Conservation (phyloP, 2,113 vertebrate genomes). For the Acanthochromis polyacanthus region DNA sequence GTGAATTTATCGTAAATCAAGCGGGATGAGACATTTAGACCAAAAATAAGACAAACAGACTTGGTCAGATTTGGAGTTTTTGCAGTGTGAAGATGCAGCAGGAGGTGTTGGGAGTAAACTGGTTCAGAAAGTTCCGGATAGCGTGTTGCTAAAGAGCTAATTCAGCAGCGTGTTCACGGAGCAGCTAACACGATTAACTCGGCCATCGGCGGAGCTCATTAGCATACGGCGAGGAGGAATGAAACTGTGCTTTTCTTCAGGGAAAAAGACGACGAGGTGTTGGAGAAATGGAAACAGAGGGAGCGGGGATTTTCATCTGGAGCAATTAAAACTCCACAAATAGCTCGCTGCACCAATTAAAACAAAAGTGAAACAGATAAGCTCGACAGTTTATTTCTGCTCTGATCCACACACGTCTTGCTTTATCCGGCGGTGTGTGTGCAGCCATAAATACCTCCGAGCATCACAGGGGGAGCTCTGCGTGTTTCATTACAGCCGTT, state of each 20-base stretch:
- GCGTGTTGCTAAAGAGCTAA: too few relatives aligned
- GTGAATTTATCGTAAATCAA: too few relatives aligned
- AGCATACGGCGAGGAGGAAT: background rate
- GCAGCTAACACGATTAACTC: background rate
- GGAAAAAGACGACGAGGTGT: too few relatives aligned
- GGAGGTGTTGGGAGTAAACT: too few relatives aligned
- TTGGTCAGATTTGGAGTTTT: too few relatives aligned
- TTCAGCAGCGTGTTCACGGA: background rate
- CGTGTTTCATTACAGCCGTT: background rate
- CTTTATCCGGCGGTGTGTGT: background rate
- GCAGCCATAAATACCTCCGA: slow-evolving; percentile 18
- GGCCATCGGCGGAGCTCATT: background rate
- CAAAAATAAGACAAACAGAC: too few relatives aligned
- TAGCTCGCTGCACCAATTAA: slow-evolving; percentile 48
- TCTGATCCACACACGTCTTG: slow-evolving; percentile 12
- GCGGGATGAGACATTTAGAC: too few relatives aligned
- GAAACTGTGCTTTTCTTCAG: too few relatives aligned
- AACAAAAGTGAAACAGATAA: slow-evolving; percentile 18
- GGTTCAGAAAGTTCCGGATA: too few relatives aligned
- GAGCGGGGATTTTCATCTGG: slow-evolving; percentile 1
- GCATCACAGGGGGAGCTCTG: slow-evolving; percentile 7
- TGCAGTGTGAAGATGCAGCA: too few relatives aligned
- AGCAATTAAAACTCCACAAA: slow-evolving; percentile 43
- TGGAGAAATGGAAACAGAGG: too few relatives aligned
- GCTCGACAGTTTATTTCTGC: slow-evolving; percentile 35